Conservation (phyloP, 2,113 vertebrate species). For the Prietella phreatophila region DNA sequence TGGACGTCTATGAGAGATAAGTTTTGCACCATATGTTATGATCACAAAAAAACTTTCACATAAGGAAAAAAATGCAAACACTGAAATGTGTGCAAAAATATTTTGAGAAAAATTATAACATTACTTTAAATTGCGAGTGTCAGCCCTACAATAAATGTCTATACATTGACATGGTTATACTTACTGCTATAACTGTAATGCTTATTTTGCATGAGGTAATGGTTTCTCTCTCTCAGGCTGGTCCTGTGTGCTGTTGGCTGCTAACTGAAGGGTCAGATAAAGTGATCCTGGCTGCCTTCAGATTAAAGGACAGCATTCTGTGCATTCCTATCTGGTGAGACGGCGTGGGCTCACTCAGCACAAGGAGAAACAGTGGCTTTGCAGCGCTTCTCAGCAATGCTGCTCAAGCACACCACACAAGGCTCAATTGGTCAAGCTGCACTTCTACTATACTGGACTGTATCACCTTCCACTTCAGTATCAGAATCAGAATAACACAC, state of each 20-base stretch:
- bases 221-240: conserved; percentile 54
- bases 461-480: conserved; percentile 48
- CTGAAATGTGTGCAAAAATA: neutral
- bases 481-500: too few relatives aligned
- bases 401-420: conserved; percentile 26
- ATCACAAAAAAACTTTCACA: neutral
- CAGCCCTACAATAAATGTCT: neutral
- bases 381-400: conserved; percentile 17
- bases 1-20: neutral
- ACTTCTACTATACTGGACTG: conserved; percentile 24
- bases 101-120: neutral
- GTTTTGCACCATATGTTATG: neutral
- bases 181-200: neutral
- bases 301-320: conserved; percentile 93
- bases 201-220: conserved; percentile 15
- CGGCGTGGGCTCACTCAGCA: conserved; percentile 34
- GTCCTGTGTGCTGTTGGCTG: conserved; percentile 27
- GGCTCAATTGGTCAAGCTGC: neutral
- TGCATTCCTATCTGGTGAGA: conserved; percentile 88
- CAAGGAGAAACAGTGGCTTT: conserved; percentile 33
- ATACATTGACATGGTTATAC: neutral
- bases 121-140: neutral
- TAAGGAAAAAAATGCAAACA: neutral
- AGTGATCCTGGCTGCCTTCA: conserved; percentile 80
- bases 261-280: conserved; percentile 72